These are phyloP conservation scores for Merluccius polli DNA, from an alignment of 2,797 vertebrate species.

Conservation along the genomic window DNA sequence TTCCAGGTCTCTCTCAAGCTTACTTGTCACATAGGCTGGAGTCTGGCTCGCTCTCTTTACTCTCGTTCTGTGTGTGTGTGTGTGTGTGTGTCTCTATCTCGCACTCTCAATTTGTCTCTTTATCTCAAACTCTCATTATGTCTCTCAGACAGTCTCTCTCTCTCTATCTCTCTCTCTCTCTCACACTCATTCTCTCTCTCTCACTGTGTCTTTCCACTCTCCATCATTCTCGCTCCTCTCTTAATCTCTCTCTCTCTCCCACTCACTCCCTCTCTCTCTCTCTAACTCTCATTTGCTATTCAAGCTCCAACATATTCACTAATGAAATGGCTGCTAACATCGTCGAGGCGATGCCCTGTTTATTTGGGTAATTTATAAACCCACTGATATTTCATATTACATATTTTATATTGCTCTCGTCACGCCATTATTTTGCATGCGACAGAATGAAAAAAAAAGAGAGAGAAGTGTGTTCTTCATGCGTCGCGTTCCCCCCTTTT, in stretches of 20 bases:
- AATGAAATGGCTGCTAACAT: conserved; percentile 61
- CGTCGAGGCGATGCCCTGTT: conserved; percentile 48
- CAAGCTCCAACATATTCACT: conserved; percentile 38
- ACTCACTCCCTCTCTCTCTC: conserved; percentile 1
- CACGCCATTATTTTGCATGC: not conserved
- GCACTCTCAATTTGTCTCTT: conserved; percentile 22
- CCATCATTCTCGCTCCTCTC: not conserved
- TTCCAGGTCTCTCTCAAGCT: conserved; percentile 61
- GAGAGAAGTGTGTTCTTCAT: too few relatives aligned
- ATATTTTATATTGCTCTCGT: not conserved
- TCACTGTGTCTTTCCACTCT: conserved; percentile 5
- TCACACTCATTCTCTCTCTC: not conserved
- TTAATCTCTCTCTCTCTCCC: not conserved
- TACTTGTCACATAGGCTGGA: conserved; percentile 43
- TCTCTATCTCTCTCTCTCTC: conserved; percentile 7
- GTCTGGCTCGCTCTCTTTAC: conserved; percentile 26
- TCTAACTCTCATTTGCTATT: conserved; percentile 50
- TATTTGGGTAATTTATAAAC: conserved; percentile 47
- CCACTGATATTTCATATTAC: conserved; percentile 17
- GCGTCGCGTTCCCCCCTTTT: too few relatives aligned
- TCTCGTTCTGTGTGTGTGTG: conserved; percentile 16
- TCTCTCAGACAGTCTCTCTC: conserved; percentile 11
- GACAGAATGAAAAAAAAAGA: not conserved
- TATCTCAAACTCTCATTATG: conserved; percentile 15
- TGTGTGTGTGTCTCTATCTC: conserved; percentile 16